A percentile compares a stretch with the other conserved stretches of the same genome.
These are phyloP conservation scores for Tauraco erythrolophus DNA, from an alignment of 2,113 vertebrate species.

Conservation along the genomic window DNA sequence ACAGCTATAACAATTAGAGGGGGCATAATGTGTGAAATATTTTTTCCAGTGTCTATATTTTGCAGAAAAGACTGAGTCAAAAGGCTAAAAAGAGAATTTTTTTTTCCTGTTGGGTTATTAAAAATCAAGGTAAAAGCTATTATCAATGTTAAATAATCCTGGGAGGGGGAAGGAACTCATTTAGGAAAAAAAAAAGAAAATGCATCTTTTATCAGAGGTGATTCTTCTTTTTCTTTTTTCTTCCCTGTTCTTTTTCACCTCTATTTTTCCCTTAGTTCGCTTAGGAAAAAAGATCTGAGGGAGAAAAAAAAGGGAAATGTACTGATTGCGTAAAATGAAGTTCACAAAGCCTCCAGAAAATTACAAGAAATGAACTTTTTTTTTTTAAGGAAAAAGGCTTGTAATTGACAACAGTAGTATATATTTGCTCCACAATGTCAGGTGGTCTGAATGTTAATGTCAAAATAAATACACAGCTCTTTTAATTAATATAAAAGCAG, in stretches of 20 bases:
- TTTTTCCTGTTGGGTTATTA: neutral
- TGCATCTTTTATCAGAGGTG: neutral
- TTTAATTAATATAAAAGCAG: neutral
- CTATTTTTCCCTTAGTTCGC: neutral
- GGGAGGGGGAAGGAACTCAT: neutral
- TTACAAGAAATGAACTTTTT: neutral
- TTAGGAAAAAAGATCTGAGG: neutral
- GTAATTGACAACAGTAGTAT: neutral
- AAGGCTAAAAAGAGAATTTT: neutral
- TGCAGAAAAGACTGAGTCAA: neutral
- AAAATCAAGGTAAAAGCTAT: neutral
- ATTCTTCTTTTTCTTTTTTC: neutral
- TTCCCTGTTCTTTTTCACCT: neutral
- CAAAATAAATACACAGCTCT: neutral
- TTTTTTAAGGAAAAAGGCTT: neutral
- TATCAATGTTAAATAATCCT: neutral
- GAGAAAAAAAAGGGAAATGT: neutral
- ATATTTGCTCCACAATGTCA: neutral
- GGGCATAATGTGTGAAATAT: neutral
- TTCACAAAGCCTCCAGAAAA: neutral
- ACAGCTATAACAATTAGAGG: neutral
- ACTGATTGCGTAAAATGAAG: neutral
- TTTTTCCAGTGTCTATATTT: neutral
- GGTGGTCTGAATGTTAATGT: neutral
- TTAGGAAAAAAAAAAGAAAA: neutral